phyloP scores from a whole-genome alignment of 2,113 vertebrate genomes.

The Bos taurus region DNA sequence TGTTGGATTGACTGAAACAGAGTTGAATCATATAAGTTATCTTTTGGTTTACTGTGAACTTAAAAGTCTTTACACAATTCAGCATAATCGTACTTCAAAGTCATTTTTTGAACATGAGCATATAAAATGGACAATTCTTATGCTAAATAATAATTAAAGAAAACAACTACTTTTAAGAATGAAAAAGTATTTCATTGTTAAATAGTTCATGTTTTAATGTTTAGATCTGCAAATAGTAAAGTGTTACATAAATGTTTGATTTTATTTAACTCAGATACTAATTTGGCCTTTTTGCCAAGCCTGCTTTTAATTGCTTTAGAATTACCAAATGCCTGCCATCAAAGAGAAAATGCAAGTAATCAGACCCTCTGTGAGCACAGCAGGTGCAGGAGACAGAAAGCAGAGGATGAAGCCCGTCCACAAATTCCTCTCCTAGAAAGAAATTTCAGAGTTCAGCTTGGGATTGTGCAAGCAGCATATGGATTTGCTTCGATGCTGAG shows the following conservation, averaged over 20 bases:
- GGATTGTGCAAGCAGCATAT: neutral
- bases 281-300: neutral
- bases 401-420: neutral
- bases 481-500: neutral
- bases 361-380: neutral
- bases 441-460: neutral
- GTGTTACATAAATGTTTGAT: neutral
- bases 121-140: neutral
- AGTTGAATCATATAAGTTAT: neutral
- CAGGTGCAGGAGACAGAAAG: neutral
- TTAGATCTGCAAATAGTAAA: neutral
- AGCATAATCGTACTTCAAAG: neutral
- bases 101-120: neutral
- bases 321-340: neutral
- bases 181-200: neutral
- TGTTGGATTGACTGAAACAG: neutral
- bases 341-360: neutral
- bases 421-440: neutral
- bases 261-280: neutral
- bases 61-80: neutral
- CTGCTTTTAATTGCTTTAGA: neutral
- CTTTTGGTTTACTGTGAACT: neutral
- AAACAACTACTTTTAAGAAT: neutral
- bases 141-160: neutral
- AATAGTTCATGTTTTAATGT: neutral